These are phyloP conservation scores for Drosophila prolongata DNA, from an alignment of 2,888 invertebrate genomes.

Conservation along the genomic window DNA sequence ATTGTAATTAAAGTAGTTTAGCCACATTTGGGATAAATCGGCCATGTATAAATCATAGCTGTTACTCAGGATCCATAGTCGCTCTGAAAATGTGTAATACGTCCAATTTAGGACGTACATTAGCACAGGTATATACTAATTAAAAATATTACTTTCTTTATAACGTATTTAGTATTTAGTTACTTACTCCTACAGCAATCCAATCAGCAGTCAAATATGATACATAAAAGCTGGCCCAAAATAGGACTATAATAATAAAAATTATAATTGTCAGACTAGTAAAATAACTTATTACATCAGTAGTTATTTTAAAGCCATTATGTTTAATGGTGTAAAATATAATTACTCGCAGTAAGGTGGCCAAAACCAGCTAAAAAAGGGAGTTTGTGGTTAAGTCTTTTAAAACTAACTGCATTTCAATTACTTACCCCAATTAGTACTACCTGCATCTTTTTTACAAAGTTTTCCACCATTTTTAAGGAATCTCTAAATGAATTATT, in stretches of 20 bases:
- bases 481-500: not conserved
- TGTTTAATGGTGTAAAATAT: not conserved
- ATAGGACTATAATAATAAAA: constrained; percentile 19
- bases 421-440: constrained; percentile 6
- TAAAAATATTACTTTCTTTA: not conserved
- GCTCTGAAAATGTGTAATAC: not conserved
- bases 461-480: not conserved
- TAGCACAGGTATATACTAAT: constrained; percentile 48
- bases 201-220: constrained; percentile 29
- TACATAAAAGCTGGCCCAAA: constrained; percentile 30
- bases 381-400: no score
- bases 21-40: constrained; percentile 18
- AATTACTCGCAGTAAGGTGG: not conserved
- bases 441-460: not conserved
- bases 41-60: not conserved
- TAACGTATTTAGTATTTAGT: not conserved
- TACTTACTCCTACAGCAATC: constrained; percentile 43
- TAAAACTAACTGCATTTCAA: no score
- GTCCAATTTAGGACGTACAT: constrained; percentile 13
- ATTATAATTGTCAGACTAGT: constrained; percentile 15
- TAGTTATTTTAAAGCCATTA: not conserved
- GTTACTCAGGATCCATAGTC: not conserved
- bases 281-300: not conserved
- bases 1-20: constrained; percentile 16
- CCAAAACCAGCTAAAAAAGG: constrained; percentile 1